phyloP scores from a whole-genome alignment of 2,113 vertebrate genomes.

The Phrynosoma blainvillii region DNA sequence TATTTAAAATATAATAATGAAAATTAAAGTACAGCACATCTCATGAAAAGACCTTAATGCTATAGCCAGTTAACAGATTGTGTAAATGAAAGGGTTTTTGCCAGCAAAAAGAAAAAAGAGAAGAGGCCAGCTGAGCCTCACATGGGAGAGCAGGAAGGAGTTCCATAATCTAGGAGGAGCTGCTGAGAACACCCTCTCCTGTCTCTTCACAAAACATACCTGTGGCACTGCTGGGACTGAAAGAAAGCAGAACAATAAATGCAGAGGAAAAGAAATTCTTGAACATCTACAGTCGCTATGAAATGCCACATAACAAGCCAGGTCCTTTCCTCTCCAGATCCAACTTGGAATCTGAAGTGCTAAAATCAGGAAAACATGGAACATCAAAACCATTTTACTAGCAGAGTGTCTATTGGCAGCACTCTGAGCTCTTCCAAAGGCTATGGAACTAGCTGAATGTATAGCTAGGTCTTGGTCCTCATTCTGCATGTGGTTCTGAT shows the following conservation, averaged over 20 bases:
- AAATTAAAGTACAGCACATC: no score
- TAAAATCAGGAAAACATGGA: background rate
- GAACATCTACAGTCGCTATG: background rate
- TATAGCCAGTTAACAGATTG: no score
- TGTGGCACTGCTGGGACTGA: background rate
- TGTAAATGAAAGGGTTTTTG: no score
- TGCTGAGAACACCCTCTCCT: background rate
- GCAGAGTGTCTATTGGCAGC: accelerated
- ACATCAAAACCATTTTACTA: background rate
- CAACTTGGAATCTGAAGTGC: background rate
- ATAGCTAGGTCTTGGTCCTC: background rate
- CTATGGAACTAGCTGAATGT: background rate
- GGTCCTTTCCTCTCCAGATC: background rate
- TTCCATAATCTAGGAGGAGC: no score
- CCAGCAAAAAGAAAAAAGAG: no score
- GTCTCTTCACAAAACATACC: background rate
- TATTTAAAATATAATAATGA: no score
- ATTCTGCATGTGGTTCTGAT: background rate
- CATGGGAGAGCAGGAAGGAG: no score
- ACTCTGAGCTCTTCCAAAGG: background rate
- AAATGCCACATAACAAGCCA: background rate
- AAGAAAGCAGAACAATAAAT: background rate
- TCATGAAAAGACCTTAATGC: no score
- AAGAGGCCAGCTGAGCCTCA: no score
- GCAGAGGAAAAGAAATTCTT: background rate